A percentile compares a stretch with the other conserved stretches of the same genome.
Conservation (phyloP, 2,797 vertebrate genomes). For the Pagetopsis macropterus region DNA sequence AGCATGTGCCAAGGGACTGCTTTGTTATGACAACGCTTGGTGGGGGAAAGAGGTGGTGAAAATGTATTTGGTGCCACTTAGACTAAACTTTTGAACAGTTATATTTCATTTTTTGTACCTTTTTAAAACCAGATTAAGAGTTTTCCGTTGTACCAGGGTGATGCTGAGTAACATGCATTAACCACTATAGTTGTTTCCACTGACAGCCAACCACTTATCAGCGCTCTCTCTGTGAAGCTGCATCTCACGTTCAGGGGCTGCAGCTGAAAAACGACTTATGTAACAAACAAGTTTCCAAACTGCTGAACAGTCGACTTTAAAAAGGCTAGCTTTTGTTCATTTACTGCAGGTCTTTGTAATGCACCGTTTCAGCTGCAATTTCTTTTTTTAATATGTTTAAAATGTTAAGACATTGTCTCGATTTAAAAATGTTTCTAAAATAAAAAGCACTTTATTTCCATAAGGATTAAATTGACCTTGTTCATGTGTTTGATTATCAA, state of each 20-base stretch:
- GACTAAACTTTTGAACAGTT: slow-evolving; percentile 46
- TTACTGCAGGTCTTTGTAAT: slow-evolving; percentile 64
- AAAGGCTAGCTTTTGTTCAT: slow-evolving; percentile 62
- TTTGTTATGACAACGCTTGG: slow-evolving; percentile 31
- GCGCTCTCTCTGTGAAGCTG: slow-evolving; percentile 37
- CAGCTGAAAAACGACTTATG: slow-evolving; percentile 49
- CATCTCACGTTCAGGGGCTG: slow-evolving; percentile 51
- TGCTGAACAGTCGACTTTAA: slow-evolving; percentile 52
- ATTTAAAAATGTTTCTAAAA: slow-evolving; percentile 76
- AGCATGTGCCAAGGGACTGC: slow-evolving; percentile 64
- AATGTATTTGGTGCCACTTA: slow-evolving; percentile 50
- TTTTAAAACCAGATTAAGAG: slow-evolving; percentile 25
- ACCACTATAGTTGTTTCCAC: slow-evolving; percentile 73
- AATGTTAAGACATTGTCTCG: slow-evolving; percentile 70
- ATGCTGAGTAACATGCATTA: slow-evolving; percentile 59
- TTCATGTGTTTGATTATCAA: slow-evolving; percentile 9
- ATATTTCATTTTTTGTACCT: slow-evolving; percentile 38
- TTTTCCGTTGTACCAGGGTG: slow-evolving; percentile 42
- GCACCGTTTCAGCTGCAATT: slow-evolving; percentile 50
- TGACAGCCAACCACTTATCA: slow-evolving; percentile 59
- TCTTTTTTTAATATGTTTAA: slow-evolving; percentile 60
- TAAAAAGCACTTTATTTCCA: slow-evolving; percentile 88
- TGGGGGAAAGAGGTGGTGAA: slow-evolving; percentile 25
- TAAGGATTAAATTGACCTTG: slow-evolving; percentile 24
- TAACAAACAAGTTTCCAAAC: slow-evolving; percentile 73